Base-by-base conservation (phyloP, 2,888 invertebrate species). In the Nasonia oneida region DNA sequence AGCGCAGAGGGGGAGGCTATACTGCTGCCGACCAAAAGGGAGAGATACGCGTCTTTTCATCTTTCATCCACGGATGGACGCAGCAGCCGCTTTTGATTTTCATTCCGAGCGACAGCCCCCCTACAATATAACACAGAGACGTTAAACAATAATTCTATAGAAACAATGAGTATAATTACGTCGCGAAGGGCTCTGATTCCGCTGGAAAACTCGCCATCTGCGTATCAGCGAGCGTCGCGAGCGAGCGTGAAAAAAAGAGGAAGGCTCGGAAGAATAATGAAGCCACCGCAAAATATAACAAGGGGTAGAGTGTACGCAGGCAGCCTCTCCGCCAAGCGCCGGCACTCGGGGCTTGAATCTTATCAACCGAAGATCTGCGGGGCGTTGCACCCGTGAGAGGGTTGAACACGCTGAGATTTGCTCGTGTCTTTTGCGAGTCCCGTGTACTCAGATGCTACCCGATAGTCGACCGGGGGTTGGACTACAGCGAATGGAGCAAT, bases 331-430 rank as follows among this genome's bases (percentile, higher is more conserved):
- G 67, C 14, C 67, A 29, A 67, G 67, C 67, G 67, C 67, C 67
- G 67, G 14, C 67, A 67, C 29, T 67, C 33, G 14, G 2, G 2
- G 3, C 42, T 39, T 73, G 42, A 42, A 73, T 73, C 73, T 73
- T 42, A 73, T 73, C 73, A 42, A 42, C 42, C 73, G 39, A 39
- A 42, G 73, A 73, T 73, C 73, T 47, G 42, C 73, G 73, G 42
- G 73, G 37, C 42, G 73, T 42, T 37, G 73, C 42, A 42, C 23
- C 4, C 39, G 8, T 18, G 39, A 71, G 42, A 71, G 73, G 39
- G 33, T 67, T 33, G 67, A 67, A 67, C 1, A 15, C 1, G 15
- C 57, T 0, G 6, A 61, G 57, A 61, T 61, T 61, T 61, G 57
- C 57, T 8, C 57, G 57, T 61, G 57, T 61, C 57, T 61, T 61